Conservation (phyloP, 2,113 vertebrate genomes). For the Cryptomyrus ogoouensis region DNA sequence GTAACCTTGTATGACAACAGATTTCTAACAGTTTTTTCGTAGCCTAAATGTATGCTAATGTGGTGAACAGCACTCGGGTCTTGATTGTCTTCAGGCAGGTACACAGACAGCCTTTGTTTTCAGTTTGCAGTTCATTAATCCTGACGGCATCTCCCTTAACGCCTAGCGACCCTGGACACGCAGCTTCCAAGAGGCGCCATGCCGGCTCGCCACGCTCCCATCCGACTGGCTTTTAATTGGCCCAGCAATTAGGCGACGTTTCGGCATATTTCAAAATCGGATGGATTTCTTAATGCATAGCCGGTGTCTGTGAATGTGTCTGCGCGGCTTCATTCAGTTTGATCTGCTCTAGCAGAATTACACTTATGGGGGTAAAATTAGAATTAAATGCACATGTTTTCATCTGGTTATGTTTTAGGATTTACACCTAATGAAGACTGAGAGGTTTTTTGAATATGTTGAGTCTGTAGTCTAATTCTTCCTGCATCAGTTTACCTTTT, state of each 20-base stretch:
- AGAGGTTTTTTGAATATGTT: background rate
- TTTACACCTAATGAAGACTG: background rate
- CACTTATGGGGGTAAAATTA: background rate
- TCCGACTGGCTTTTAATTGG: slow-evolving; percentile 31
- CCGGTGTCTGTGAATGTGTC: background rate
- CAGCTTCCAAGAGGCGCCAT: slow-evolving; percentile 2
- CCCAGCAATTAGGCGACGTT: slow-evolving; percentile 24
- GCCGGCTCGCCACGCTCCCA: background rate
- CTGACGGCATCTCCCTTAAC: background rate
- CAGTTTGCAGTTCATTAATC: slow-evolving; percentile 12
- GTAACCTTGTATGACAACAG: background rate
- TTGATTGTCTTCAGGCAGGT: background rate
- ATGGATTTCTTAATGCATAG: background rate
- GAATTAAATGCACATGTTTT: background rate
- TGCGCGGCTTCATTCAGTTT: background rate
- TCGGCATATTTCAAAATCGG: background rate
- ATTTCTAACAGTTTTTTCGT: background rate
- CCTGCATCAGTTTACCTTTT: background rate
- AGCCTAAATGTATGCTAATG: background rate
- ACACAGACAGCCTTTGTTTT: background rate
- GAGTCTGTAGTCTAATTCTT: background rate
- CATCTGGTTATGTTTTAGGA: background rate
- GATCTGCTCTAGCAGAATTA: slow-evolving; percentile 16
- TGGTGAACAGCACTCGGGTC: background rate
- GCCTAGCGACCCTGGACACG: background rate